Evolutionary conservation across 2,797 vertebrate species (phyloP).

Genomic region (Rhinogobio ventralis): DNA sequence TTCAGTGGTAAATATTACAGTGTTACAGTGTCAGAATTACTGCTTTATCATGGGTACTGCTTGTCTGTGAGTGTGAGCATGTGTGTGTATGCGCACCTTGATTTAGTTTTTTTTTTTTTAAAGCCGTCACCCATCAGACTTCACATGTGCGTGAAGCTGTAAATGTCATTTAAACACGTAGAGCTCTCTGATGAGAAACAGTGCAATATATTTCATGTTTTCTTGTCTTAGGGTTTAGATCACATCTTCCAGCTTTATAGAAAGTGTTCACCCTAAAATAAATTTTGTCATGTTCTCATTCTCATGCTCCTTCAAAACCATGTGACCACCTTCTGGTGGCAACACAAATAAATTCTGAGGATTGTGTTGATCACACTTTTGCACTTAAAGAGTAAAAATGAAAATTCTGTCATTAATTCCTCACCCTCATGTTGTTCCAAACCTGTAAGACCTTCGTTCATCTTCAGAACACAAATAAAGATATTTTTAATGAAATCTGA

Average conservation of each 20-base stretch:
- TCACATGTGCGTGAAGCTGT: neutral
- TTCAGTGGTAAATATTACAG: conserved; percentile 1
- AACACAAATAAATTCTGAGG: neutral
- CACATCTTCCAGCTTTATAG: neutral
- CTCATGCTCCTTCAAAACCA: neutral
- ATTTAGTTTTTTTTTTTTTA: neutral
- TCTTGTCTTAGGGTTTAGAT: neutral
- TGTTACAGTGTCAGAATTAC: conserved; percentile 17
- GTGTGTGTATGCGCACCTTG: neutral
- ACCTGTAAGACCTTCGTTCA: too few relatives aligned
- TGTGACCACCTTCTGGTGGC: neutral
- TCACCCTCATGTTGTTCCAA: too few relatives aligned
- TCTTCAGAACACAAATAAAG: too few relatives aligned
- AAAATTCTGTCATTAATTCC: too few relatives aligned
- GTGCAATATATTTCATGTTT: conserved; percentile 27
- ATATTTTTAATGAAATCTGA: too few relatives aligned
- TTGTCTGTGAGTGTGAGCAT: conserved; percentile 19
- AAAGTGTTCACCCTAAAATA: neutral
- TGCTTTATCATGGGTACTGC: neutral
- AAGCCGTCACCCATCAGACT: neutral
- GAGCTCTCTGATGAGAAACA: conserved; percentile 14
- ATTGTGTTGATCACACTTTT: neutral
- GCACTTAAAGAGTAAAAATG: neutral
- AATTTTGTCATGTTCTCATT: neutral
- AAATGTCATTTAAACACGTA: neutral